Conservation (phyloP, 2,797 vertebrate genomes). For the Aulostomus chinensis region DNA sequence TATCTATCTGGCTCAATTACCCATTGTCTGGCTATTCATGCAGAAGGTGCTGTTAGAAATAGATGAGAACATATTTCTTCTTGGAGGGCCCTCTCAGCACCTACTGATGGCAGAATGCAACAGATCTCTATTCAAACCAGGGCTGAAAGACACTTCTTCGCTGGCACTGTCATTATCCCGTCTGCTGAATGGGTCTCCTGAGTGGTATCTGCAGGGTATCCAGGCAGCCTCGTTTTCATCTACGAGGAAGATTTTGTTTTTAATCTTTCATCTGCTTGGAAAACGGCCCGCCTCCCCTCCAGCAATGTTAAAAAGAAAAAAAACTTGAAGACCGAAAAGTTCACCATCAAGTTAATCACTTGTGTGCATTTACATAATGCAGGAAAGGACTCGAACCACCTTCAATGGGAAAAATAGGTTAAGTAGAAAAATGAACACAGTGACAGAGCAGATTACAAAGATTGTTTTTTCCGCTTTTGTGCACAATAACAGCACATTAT, state of each 20-base stretch:
- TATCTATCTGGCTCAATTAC: constrained; percentile 66
- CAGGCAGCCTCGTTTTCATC: constrained; percentile 14
- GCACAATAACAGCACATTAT: constrained; percentile 34
- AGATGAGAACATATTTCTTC: constrained; percentile 51
- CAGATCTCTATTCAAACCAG: constrained; percentile 34
- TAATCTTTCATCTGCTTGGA: constrained; percentile 16
- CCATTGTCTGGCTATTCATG: constrained; percentile 62
- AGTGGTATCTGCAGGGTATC: constrained; percentile 7
- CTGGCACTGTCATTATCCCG: constrained; percentile 32
- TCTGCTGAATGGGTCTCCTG: constrained; percentile 28
- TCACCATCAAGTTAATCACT: background rate
- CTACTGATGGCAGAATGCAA: constrained; percentile 34
- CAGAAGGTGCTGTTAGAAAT: constrained; percentile 47
- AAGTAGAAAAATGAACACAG: constrained; percentile 2
- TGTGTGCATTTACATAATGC: background rate
- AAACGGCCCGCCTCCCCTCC: background rate
- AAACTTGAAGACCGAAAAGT: constrained; percentile 8
- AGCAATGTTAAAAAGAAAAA: background rate
- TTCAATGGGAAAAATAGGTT: constrained; percentile 8
- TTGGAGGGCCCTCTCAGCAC: constrained; percentile 14
- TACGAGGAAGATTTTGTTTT: constrained; percentile 11
- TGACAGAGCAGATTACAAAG: constrained; percentile 24
- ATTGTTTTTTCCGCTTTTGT: constrained; percentile 22
- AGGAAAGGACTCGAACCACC: constrained; percentile 10
- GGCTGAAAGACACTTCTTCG: constrained; percentile 41